Conservation (phyloP, 2,797 vertebrate genomes). For the Sebastes matsubarae region DNA sequence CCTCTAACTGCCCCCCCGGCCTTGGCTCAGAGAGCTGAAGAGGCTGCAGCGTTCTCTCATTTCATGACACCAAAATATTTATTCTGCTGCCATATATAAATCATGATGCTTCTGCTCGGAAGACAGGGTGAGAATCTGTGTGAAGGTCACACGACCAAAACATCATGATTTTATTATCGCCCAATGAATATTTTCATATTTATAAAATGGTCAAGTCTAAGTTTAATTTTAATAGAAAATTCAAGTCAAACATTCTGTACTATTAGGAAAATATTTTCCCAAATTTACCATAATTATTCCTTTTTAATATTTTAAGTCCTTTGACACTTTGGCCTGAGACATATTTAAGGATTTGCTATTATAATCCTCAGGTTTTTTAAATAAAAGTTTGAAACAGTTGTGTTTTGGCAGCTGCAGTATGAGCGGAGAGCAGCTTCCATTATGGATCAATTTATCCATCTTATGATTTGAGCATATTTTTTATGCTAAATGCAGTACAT, state of each 20-base stretch:
- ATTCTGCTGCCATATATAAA: constrained; percentile 11
- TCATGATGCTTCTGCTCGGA: not conserved
- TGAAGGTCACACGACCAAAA: constrained; percentile 23
- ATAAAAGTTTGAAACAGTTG: not conserved
- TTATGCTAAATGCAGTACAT: too few relatives aligned
- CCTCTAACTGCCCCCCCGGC: not conserved
- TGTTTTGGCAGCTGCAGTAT: not conserved
- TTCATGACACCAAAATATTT: constrained; percentile 15
- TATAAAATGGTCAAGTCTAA: not conserved
- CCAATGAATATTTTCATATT: constrained; percentile 4
- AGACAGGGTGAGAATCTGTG: not conserved
- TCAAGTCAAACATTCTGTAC: not conserved
- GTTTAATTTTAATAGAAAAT: not conserved
- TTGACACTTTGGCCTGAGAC: not conserved
- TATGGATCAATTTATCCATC: not conserved
- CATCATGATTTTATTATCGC: not conserved
- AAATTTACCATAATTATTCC: not conserved
- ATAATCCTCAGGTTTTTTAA: not conserved
- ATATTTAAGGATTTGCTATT: not conserved
- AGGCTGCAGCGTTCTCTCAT: not conserved
- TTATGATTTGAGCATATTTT: not conserved
- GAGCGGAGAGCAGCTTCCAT: not conserved
- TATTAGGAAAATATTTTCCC: not conserved
- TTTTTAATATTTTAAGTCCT: not conserved
- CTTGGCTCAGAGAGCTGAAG: not conserved